Evolutionary conservation across 2,888 invertebrate species (phyloP), one percentile per base, ranked within the genome.

Genomic region (Andrena marginata): DNA sequence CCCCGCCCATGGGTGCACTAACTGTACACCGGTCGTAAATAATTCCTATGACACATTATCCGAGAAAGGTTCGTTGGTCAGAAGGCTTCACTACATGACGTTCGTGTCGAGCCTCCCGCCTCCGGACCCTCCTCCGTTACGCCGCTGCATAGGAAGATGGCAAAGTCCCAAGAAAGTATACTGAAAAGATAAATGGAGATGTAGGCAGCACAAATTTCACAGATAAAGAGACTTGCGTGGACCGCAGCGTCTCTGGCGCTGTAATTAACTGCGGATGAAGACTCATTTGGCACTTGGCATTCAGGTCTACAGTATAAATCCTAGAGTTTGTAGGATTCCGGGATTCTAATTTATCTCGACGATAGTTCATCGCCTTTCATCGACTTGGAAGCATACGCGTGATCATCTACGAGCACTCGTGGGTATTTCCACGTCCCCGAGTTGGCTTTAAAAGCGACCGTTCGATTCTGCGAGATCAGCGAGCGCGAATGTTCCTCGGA

Each of bases 31-130:
- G 60, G 29, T 10, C 16, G 31, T 42, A 64, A 64, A 63, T 54
- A 56, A 73, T 73, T 35, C 42, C 35, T 31, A 62, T 13, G 16
- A 10, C 54, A 35, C 33, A 62, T 48, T 73, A 26, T 51, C 63
- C 56, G 56, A 10, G 26, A 23, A 56, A 56, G 56, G 56, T 23
- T 56, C 56, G 26, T 13, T 26, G 13, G 56, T 56, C 26, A 56
- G 56, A 56, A 26, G 26, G 26, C 20, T 20, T 20, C 10, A 13
- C 4, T 56, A 26, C 42, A 1, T 3, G 23, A 56, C 10, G 23
- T 56, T 56, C 42, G n/a, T 49, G 48, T 16, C 49, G n/a, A 56
- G 56, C 20, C 54, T 64, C 77, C 65, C 56, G 31, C 56, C 56
- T 56, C 10, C 56, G 26, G 56, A 20, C 23, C 23, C 26, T 23